Evolutionary conservation across 2,113 vertebrate species (phyloP), one percentile per base, ranked within the genome.

Genomic region (Catharus fuscescens): DNA sequence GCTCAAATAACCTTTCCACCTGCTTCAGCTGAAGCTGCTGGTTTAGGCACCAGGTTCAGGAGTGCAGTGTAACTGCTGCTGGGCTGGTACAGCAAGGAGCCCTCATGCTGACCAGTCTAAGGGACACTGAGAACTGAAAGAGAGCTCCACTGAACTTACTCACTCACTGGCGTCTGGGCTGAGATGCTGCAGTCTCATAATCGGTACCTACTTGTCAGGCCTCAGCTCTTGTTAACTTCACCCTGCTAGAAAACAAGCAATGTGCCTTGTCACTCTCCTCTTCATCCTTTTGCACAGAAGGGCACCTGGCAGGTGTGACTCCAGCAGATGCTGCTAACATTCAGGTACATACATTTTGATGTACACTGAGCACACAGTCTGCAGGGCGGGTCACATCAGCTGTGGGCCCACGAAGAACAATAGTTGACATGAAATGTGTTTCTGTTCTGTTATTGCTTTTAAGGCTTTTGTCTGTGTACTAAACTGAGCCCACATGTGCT

Each of bases 1-100:
- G 28, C 24, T 78, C 54, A 62, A 19, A 10, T 48, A 70, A 59
- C 40, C 61, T 72, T 60, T 82, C 53, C 40, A 67, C 12, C 10
- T 31, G n/a, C 36, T 72, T 40, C 69, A 64, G 74, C 29, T 0
- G 0, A 71, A 82, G 53, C 50, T 34, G 28, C 31, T 2, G 6
- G 32, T 62, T 88, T 47, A 29, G 80, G 29, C 5, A 2, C 50
- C 26, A 25, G 38, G 45, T 57, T 90, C 64, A 25, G 78, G n/a
- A 54, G 60, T 8, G 40, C 64, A 34, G 69, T 0, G 0, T 56
- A 60, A 59, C 20, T 73, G 38, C 65, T 2, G 2, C 18, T 40
- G 56, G 77, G 54, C 25, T 50, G 31, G 21, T 38, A 7, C 15
- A 67, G 74, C 53, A 52, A 38, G 28, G 38, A 14, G 15, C 36